Evolutionary conservation across 1,140 invertebrate genomes (phyloP).

Genomic region (Cryptotermes secundus): DNA sequence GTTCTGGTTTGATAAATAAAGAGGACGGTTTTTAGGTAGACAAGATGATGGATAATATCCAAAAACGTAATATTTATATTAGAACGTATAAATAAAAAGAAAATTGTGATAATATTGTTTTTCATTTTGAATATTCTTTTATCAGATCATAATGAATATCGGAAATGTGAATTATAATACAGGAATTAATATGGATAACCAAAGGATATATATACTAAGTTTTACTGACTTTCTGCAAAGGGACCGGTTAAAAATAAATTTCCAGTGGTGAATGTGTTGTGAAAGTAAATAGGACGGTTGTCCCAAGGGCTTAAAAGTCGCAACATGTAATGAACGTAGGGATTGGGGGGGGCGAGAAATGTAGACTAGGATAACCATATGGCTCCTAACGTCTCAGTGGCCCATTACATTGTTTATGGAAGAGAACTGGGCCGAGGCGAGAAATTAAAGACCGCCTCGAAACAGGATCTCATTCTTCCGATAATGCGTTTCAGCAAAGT

Average conservation of each 20-base stretch:
- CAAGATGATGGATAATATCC: too few species aligned
- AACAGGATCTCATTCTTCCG: background rate
- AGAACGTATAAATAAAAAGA: too few species aligned
- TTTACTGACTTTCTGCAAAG: background rate
- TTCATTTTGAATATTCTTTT: too few species aligned
- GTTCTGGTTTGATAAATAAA: too few species aligned
- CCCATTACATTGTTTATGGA: conserved; percentile 16
- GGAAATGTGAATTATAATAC: too few species aligned
- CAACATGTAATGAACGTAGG: background rate
- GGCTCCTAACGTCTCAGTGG: background rate
- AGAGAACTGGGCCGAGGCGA: background rate
- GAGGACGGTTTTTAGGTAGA: too few species aligned
- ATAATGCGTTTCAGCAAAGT: conserved; percentile 15
- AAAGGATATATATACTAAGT: background rate
- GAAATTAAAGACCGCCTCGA: conserved; percentile 11
- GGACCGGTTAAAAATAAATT: background rate
- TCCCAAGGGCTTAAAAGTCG: background rate
- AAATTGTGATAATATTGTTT: too few species aligned
- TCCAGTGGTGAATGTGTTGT: background rate
- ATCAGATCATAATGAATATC: too few species aligned
- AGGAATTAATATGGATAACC: too few species aligned
- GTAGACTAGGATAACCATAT: background rate
- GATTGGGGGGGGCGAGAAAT: background rate
- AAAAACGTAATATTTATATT: too few species aligned
- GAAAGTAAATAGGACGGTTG: background rate